These are phyloP conservation scores for Bos taurus DNA, from an alignment of 2,113 vertebrate species.

Conservation along the genomic window DNA sequence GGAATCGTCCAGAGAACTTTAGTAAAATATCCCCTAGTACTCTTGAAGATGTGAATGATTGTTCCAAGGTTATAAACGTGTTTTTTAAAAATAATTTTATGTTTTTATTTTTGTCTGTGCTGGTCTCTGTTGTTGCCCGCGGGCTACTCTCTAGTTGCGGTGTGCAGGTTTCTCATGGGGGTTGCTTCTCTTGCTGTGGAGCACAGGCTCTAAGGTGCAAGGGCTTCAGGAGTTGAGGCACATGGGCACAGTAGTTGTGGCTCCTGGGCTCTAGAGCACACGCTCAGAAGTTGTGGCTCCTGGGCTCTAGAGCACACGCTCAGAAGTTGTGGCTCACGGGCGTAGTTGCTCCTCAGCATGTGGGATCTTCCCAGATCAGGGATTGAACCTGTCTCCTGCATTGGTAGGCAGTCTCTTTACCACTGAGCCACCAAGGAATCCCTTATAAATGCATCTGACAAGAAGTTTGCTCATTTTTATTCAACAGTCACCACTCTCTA, in stretches of 20 bases:
- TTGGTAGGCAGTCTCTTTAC: neutral
- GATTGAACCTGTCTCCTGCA: too few species aligned
- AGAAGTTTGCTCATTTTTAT: neutral
- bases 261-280: neutral
- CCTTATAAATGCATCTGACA: neutral
- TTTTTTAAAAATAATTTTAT: neutral
- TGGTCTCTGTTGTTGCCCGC: neutral
- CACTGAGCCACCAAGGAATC: neutral
- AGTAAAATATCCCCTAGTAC: neutral
- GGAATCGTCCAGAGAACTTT: neutral
- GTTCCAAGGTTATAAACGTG: neutral
- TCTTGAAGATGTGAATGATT: neutral
- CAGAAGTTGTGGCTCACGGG: neutral
- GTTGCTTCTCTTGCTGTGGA: neutral
- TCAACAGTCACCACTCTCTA: neutral
- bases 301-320: neutral
- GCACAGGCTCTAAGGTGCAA: neutral
- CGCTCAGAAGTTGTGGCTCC: neutral
- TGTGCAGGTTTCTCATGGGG: neutral
- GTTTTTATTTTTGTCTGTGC: neutral
- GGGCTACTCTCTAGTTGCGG: neutral
- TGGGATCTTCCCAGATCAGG: too few species aligned
- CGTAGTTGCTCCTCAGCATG: too few species aligned
- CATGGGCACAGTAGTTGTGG: neutral
- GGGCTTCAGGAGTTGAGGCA: neutral